Evolutionary conservation across 2,797 vertebrate species (phyloP).

Genomic region (Clarias platycephalus): DNA sequence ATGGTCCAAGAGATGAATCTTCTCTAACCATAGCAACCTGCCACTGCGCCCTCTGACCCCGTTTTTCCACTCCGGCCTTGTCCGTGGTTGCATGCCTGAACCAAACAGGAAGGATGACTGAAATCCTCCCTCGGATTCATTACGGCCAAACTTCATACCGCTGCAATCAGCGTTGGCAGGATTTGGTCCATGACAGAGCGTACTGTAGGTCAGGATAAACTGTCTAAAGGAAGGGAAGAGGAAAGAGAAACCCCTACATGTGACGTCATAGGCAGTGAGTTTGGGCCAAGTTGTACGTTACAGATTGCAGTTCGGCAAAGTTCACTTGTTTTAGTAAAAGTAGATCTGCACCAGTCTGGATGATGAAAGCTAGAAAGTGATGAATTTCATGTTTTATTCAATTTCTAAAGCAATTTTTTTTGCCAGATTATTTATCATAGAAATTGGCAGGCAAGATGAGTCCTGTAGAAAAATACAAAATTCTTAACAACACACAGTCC

Average conservation of each 20-base stretch:
- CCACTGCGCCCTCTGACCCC: constrained; percentile 51
- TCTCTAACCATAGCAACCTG: constrained; percentile 43
- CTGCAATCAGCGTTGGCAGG: neutral
- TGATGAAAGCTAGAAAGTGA: neutral
- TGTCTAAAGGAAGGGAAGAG: constrained; percentile 13
- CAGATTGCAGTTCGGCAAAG: neutral
- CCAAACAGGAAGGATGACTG: constrained; percentile 46
- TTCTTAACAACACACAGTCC: neutral
- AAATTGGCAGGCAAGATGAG: neutral
- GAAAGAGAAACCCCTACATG: neutral
- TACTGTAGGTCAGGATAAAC: constrained; percentile 5
- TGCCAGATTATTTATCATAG: neutral
- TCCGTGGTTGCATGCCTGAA: constrained; percentile 42
- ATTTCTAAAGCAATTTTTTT: neutral
- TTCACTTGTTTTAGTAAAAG: neutral
- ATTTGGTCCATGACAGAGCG: neutral
- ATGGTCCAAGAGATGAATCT: constrained; percentile 61
- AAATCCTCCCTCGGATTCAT: constrained; percentile 5
- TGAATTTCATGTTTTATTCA: neutral
- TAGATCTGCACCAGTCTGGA: neutral
- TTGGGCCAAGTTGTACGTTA: neutral
- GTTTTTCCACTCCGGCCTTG: constrained; percentile 59
- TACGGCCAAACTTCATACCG: constrained; percentile 15
- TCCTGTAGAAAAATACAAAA: neutral
- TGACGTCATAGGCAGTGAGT: constrained; percentile 13